A percentile compares a stretch with the other conserved stretches of the same genome.
Conservation (phyloP, 1,140 invertebrate species). For the Drosophila saltans region DNA sequence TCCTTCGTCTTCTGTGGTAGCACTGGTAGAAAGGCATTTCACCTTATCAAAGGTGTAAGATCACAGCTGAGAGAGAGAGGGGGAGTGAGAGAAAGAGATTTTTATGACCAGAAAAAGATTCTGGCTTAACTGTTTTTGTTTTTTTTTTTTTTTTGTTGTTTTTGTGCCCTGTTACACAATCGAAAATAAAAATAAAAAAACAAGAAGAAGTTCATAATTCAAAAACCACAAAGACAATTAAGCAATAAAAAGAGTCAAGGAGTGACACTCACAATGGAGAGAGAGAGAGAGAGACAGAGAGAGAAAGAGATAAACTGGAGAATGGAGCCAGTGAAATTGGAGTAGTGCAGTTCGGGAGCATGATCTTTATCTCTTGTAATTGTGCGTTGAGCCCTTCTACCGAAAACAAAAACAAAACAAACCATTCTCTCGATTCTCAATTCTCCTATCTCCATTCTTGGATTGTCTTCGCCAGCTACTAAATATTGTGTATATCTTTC, state of each 20-base stretch:
- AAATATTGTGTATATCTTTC: slow-evolving; percentile 13
- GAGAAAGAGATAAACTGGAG: neutral
- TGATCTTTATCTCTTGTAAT: slow-evolving; percentile 53
- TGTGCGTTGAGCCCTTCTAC: slow-evolving; percentile 64
- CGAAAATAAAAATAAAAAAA: slow-evolving; percentile 41
- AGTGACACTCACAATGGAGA: slow-evolving; percentile 1
- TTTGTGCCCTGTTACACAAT: slow-evolving; percentile 64
- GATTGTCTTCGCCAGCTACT: slow-evolving; percentile 22
- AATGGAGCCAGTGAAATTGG: slow-evolving; percentile 47
- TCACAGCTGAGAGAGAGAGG: slow-evolving; percentile 34
- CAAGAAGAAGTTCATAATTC: slow-evolving; percentile 37
- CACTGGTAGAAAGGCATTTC: slow-evolving; percentile 50
- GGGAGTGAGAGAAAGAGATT: slow-evolving; percentile 31
- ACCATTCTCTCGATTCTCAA: slow-evolving; percentile 14
- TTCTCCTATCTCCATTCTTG: neutral
- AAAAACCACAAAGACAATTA: slow-evolving; percentile 71
- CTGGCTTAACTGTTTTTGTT: slow-evolving; percentile 59
- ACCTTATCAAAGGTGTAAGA: slow-evolving; percentile 62
- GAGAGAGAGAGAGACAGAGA: neutral
- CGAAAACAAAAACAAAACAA: slow-evolving; percentile 38
- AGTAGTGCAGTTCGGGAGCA: slow-evolving; percentile 69
- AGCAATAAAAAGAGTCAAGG: slow-evolving; percentile 60
- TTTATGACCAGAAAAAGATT: slow-evolving; percentile 64
- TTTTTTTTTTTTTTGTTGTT: slow-evolving; percentile 25
- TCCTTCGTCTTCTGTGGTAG: slow-evolving; percentile 38